phyloP scores from a whole-genome alignment of 2,113 vertebrate species.

The Dipodomys ordii region DNA sequence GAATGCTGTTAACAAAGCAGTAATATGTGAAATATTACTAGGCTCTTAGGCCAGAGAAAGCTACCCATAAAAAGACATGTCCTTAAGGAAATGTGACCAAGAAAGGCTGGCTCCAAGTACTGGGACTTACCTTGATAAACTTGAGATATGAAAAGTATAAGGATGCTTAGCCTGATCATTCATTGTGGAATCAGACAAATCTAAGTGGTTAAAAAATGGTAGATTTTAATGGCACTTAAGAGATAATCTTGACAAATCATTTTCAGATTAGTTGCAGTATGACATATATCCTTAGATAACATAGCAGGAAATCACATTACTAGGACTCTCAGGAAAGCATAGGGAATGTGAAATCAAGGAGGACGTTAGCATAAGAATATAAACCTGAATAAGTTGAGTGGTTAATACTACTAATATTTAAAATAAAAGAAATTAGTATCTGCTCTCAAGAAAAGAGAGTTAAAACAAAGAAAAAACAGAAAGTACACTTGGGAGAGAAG shows the following conservation, averaged over 20 bases:
- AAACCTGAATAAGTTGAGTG: not conserved
- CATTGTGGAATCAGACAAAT: not conserved
- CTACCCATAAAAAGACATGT: not conserved
- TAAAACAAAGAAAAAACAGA: not conserved
- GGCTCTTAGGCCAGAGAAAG: not conserved
- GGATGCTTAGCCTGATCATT: not conserved
- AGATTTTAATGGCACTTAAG: not conserved
- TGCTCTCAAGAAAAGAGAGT: not conserved
- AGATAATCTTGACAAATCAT: not conserved
- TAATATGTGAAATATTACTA: conserved; percentile 21
- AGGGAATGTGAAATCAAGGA: not conserved
- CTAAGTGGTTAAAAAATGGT: not conserved
- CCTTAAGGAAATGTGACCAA: not conserved
- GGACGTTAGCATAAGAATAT: not conserved
- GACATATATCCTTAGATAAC: not conserved
- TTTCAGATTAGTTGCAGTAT: not conserved
- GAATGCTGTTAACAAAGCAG: conserved; percentile 3
- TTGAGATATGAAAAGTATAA: not conserved
- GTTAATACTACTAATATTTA: not conserved
- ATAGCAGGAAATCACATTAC: not conserved
- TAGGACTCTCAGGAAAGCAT: not conserved
- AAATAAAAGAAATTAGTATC: not conserved
- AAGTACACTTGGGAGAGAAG: not conserved
- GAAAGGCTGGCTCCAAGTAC: not conserved
- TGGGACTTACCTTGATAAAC: not conserved